A percentile compares a stretch with the other conserved stretches of the same genome.
Evolutionary conservation across 2,113 vertebrate genomes (phyloP).

Genomic region (zebrafish (Danio rerio)): DNA sequence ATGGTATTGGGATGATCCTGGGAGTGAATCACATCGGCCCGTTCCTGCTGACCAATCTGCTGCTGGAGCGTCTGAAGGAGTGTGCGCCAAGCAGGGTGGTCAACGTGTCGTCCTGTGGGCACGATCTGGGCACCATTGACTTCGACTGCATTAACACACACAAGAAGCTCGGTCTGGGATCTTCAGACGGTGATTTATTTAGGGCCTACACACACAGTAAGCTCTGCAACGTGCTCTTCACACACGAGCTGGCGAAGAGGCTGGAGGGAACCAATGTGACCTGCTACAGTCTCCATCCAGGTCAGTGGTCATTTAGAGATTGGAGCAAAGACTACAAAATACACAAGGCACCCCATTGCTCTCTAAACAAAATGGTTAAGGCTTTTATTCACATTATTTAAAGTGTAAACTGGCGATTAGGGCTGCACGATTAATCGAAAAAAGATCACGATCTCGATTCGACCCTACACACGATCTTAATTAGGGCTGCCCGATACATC

Average conservation of each 20-base stretch:
- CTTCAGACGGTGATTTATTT: neutral
- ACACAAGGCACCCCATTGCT: too few relatives aligned
- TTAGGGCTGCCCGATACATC: too few relatives aligned
- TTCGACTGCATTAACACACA: conserved; percentile 33
- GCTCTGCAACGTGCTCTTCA: conserved; percentile 50
- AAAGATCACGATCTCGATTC: too few relatives aligned
- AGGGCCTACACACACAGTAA: conserved; percentile 26
- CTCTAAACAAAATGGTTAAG: too few relatives aligned
- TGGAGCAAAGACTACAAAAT: too few relatives aligned
- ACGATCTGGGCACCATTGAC: conserved; percentile 27
- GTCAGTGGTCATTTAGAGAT: neutral
- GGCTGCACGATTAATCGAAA: too few relatives aligned
- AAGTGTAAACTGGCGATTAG: too few relatives aligned
- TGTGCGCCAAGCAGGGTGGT: conserved; percentile 18
- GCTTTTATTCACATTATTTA: too few relatives aligned
- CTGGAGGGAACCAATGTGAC: conserved; percentile 31
- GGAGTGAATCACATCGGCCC: conserved; percentile 27
- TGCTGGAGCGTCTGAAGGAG: conserved; percentile 15
- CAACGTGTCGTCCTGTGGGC: conserved; percentile 13
- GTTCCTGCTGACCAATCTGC: conserved; percentile 26
- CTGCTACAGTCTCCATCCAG: conserved; percentile 37
- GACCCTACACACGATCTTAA: too few relatives aligned
- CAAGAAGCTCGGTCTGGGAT: conserved; percentile 9
- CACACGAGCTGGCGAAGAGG: conserved; percentile 39
- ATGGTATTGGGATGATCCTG: conserved; percentile 15